Evolutionary conservation across 2,888 invertebrate genomes (phyloP).

Genomic region (Lasioglossum oenotherae): DNA sequence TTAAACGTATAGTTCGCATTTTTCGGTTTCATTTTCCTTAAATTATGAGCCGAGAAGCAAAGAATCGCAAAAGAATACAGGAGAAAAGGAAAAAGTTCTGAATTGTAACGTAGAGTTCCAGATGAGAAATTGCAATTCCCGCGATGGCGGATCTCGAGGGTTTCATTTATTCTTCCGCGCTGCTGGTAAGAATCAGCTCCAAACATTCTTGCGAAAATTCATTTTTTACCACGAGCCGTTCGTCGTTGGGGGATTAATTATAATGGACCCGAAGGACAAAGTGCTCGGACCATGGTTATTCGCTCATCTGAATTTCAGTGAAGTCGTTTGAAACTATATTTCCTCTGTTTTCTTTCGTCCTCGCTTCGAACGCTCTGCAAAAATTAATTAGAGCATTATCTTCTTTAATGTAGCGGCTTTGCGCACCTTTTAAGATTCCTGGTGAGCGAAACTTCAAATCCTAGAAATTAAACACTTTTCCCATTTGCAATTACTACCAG

Average conservation of each 20-base stretch:
- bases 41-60: not conserved
- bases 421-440: not conserved
- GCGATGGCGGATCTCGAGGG: constrained; percentile 38
- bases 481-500: not conserved
- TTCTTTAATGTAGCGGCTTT: not conserved
- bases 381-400: not conserved
- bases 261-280: constrained; percentile 44
- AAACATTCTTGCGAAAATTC: constrained; percentile 53
- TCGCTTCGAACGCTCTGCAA: not conserved
- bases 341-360: not conserved
- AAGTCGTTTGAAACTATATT: constrained; percentile 14
- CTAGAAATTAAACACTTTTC: not conserved
- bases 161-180: constrained; percentile 58
- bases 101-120: constrained; percentile 44
- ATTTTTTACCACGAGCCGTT: constrained; percentile 19
- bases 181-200: constrained; percentile 57
- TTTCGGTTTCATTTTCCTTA: not conserved
- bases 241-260: constrained; percentile 59
- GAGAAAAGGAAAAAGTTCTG: constrained; percentile 9
- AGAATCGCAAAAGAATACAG: not conserved
- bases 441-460: not conserved
- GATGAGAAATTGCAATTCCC: constrained; percentile 40
- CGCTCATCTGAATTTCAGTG: constrained; percentile 17
- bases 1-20: not conserved
- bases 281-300: constrained; percentile 29